Evolutionary conservation across 1,140 invertebrate genomes (phyloP), one percentile per base, ranked within the genome.

Genomic region (Drosophila saltans): DNA sequence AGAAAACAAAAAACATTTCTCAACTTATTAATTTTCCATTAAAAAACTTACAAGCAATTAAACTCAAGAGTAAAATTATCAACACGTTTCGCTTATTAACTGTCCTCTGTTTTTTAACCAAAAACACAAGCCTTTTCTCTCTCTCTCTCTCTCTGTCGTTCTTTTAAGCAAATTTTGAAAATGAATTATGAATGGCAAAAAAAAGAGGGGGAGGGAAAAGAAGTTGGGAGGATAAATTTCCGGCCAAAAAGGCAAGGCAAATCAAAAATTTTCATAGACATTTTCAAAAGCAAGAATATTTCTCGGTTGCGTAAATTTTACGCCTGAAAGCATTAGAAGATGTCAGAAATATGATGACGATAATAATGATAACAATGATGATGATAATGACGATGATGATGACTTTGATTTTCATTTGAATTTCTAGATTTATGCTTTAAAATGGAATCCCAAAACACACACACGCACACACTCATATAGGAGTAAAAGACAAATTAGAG

Each of bases 11-110:
- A 40, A 59, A 78, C 80, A 82, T 82, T 82, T 82, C 76, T 82
- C 80, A 82, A 82, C 80, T 82, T 82, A 82, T 82, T 82, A 82
- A 82, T 82, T 82, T 78, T 72, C 80, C 75, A 82, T 82, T 82
- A 72, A 82, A 68, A 69, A 60, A 77, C 58, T 75, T 78, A 79
- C 80, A 80, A 79, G 76, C 80, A 83, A 83, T 83, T 83, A 79
- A 70, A 67, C 72, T 70, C 75, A 63, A 79, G n/a, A 75, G 52
- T 52, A 71, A 79, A 83, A 83, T 83, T 83, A 83, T 83, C 75
- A 79, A 83, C 80, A 83, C 72, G 72, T 83, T 83, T 68, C 76
- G 80, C 80, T 83, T 83, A 83, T 83, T 83, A 83, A 79, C 70
- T 75, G 72, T 21, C 43, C 48, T 28, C 40, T 36, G 43, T 30